Base-by-base conservation (phyloP, 2,113 vertebrate genomes). In the Psittacus erithacus region DNA sequence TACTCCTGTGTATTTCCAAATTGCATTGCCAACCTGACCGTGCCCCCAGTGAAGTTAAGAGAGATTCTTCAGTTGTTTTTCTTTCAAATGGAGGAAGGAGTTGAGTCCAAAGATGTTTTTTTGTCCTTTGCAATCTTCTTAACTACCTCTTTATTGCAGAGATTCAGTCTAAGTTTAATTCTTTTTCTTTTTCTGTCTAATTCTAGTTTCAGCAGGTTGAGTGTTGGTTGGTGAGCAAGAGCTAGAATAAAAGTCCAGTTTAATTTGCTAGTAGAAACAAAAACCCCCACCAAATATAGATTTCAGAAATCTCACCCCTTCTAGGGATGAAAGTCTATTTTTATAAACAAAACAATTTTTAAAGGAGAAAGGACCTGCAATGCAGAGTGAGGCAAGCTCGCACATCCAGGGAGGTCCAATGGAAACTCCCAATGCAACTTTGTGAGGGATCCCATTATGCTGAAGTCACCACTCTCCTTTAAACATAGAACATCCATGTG, bases 331-430 rank as follows among this genome's bases (percentile, higher is more conserved):
- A 17, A 86, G 81, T 20, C 13, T 8, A 64, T 39, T 81, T 89
- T 70, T 62, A 62, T 46, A 82, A 81, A 55, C 8, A 75, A 80
- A 64, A 59, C 5, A 25, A 10, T 35, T 41, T 93, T 86, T 31
- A 68, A 59, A 85, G 63, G 44, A 85, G 22, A 71, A 76, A 60
- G 23, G 27, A 47, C 19, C 46, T 76, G 28, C 0, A 3, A 60
- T 28, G 44, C 16, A 65, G 68, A 10, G 3, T 5, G 11, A 60
- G 3, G 23, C 39, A 47, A 14, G 59, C 22, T 88, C 1, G 0
- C 39, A 31, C 17, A 63, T 9, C 28, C 0, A 1, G 44, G 6
- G 11, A 59, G 11, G 9, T 53, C 27, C 50, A 39, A 38, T 1
- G 2, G 41, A 7, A 9, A 17, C 14, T 76, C 31, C 35, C 1